Base-by-base conservation (phyloP, 2,113 vertebrate species). In the Melanerpes formicivorus region DNA sequence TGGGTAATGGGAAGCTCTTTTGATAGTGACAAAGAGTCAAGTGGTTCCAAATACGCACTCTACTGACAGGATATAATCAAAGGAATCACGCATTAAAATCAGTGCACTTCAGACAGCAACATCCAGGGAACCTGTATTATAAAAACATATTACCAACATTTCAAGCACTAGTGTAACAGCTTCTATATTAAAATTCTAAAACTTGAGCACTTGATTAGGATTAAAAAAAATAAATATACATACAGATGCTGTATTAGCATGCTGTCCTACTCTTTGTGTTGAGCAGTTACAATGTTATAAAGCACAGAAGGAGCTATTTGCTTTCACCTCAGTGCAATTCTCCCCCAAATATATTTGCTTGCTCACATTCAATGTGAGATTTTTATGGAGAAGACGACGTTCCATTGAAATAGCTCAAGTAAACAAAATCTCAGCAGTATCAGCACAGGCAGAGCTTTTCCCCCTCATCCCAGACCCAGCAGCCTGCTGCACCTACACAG, bases 281-380 rank as follows among this genome's bases (percentile, higher is more conserved):
- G 9, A 83, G 42, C 6, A 14, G 50, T 15, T 29, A 30, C 34
- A 46, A 27, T 3, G 2, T 27, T 40, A 7, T 29, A 23, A 58
- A 40, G 9, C 34, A n/a, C 48, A 54, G 55, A 4, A 22, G 25
- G 52, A 34, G 6, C 40, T 59, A 22, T 46, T 30, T 42, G 22
- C 18, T 59, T 64, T 44, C n/a, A 80, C 18, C 6, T 62, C 25
- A 26, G 52, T 14, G 11, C 60, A 80, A 75, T 2, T 40, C 23
- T 17, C 10, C 80, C 30, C 15, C 18, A 46, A 3, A 18, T 1
- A 1, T 0, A 2, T 12, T 22, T 58, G 7, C 10, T 81, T 34
- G 4, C 23, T 84, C 14, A 11, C 19, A 67, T 67, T n/a, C 40
- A 74, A 5, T 5, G 3, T 1, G 7, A 67, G 11, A 13, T 56